Evolutionary conservation across 2,888 invertebrate species (phyloP).

Genomic region (Lycia hirtaria): DNA sequence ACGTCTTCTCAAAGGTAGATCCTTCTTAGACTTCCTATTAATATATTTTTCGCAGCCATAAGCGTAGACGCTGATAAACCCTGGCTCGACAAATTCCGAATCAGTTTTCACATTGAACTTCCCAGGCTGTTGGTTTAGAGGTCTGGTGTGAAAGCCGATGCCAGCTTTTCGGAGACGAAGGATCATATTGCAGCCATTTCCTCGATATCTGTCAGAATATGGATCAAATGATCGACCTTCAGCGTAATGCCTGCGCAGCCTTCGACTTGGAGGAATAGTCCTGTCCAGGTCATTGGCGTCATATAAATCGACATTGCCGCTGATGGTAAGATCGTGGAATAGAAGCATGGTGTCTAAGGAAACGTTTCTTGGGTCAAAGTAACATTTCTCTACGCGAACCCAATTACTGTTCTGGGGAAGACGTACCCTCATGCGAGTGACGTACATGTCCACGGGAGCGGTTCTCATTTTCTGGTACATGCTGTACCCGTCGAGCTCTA

Average conservation of each 20-base stretch:
- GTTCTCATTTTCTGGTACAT: conserved; percentile 87
- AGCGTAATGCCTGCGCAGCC: conserved; percentile 69
- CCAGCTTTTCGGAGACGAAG: conserved; percentile 91
- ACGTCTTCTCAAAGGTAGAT: conserved; percentile 65
- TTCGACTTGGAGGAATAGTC: conserved; percentile 59
- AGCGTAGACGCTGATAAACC: conserved; percentile 94
- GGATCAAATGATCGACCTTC: conserved; percentile 68
- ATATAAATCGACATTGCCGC: conserved; percentile 89
- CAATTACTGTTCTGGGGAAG: conserved; percentile 88
- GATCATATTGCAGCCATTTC: conserved; percentile 91
- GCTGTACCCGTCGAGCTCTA: conserved; percentile 87
- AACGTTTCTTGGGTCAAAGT: conserved; percentile 90
- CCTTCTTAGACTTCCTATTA: conserved; percentile 73
- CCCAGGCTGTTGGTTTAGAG: conserved; percentile 88
- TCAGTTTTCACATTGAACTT: conserved; percentile 91
- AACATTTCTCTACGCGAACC: conserved; percentile 91
- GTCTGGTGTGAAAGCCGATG: conserved; percentile 91
- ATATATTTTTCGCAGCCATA: conserved; percentile 90
- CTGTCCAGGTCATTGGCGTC: conserved; percentile 74
- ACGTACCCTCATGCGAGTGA: conserved; percentile 88
- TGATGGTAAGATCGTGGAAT: conserved; percentile 92
- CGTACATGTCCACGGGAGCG: conserved; percentile 89
- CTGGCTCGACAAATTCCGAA: conserved; percentile 93
- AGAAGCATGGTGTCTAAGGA: conserved; percentile 91
- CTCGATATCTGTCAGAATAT: conserved; percentile 63